Conservation (phyloP, 2,888 invertebrate genomes). For the Spodoptera littoralis region DNA sequence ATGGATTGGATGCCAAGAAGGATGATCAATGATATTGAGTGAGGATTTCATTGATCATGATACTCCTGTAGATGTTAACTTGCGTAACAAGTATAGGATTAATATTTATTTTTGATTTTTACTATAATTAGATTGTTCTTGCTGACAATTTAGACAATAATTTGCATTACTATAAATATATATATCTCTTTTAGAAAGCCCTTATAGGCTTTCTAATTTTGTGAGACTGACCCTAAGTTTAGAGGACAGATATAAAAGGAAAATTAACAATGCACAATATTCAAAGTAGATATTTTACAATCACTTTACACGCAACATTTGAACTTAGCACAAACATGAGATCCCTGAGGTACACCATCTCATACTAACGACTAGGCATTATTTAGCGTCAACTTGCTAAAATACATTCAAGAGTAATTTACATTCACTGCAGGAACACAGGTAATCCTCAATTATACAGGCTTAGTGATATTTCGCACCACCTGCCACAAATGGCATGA, state of each 20-base stretch:
- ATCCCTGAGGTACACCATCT: conserved; percentile 1
- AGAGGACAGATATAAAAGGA: no score
- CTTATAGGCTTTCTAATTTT: no score
- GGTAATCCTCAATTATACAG: conserved; percentile 46
- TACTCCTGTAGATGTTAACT: not conserved
- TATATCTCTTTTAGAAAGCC: no score
- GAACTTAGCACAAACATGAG: not conserved
- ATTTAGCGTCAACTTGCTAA: conserved; percentile 32
- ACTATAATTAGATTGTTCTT: no score
- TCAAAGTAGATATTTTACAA: no score
- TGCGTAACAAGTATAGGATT: no score
- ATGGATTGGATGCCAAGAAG: not conserved
- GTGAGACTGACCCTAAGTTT: no score
- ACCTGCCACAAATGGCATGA: conserved; percentile 39
- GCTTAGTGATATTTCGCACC: conserved; percentile 42
- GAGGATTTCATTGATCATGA: not conserved
- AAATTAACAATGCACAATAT: no score
- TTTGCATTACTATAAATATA: no score
- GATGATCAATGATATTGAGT: conserved; percentile 5
- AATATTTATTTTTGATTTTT: no score
- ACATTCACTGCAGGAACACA: conserved; percentile 37
- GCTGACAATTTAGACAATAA: no score
- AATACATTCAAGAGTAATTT: conserved; percentile 38
- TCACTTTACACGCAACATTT: not conserved
- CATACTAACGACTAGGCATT: conserved; percentile 5